phyloP scores from a whole-genome alignment of 1,140 invertebrate species.

The Drosophila baimaii region DNA sequence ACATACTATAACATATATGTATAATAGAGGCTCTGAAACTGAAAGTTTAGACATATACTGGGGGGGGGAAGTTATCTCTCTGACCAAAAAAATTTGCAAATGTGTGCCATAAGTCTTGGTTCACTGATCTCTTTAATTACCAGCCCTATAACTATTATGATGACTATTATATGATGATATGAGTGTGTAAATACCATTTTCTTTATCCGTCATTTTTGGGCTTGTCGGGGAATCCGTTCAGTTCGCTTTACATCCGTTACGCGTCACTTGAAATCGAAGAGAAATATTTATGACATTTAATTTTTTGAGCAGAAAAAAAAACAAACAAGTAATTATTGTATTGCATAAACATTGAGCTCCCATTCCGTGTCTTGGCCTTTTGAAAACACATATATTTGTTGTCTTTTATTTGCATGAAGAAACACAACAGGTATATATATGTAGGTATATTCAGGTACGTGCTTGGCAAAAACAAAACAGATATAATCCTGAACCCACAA shows the following conservation, averaged over 20 bases:
- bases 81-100: not conserved
- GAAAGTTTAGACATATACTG: not conserved
- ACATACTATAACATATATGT: too few relatives aligned
- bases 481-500: constrained; percentile 28
- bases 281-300: constrained; percentile 42
- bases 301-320: constrained; percentile 19
- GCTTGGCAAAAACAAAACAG: not conserved
- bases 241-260: constrained; percentile 61
- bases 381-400: constrained; percentile 1
- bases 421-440: not conserved
- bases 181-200: constrained; percentile 57
- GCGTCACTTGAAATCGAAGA: constrained; percentile 70
- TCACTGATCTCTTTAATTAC: constrained; percentile 18
- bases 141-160: not conserved
- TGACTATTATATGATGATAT: constrained; percentile 8
- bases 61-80: too few relatives aligned
- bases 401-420: constrained; percentile 15
- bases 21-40: not conserved
- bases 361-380: constrained; percentile 17
- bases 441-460: not conserved
- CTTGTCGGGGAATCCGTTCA: constrained; percentile 9
- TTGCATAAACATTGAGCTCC: constrained; percentile 21
- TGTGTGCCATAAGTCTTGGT: constrained; percentile 2
- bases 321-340: constrained; percentile 6
- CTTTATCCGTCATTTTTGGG: constrained; percentile 62